Conservation (phyloP, 2,797 vertebrate species). For the Antrozous pallidus region DNA sequence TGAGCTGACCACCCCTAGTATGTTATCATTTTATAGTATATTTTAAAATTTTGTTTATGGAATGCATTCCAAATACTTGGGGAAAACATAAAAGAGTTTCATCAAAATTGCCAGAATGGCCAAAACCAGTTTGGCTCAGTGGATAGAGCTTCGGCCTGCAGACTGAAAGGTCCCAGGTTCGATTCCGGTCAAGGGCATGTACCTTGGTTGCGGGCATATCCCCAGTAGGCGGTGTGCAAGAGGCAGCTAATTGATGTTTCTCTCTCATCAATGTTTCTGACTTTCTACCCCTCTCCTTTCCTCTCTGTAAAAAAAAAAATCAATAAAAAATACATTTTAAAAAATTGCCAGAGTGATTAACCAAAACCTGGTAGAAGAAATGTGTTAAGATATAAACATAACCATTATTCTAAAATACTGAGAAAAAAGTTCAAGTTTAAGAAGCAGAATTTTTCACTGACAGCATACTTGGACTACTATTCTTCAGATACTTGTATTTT, state of each 20-base stretch:
- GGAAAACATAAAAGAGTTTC: not conserved
- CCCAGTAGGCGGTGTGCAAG: no score
- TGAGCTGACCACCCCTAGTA: not conserved
- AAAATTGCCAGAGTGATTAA: not conserved
- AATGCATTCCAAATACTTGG: not conserved
- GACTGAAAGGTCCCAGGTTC: no score
- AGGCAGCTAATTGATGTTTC: no score
- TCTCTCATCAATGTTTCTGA: no score
- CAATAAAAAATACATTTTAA: no score
- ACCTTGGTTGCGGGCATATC: no score
- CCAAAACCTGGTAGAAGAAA: slow-evolving; percentile 14
- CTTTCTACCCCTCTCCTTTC: no score
- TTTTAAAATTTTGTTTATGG: not conserved
- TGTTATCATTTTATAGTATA: not conserved
- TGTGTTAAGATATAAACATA: not conserved
- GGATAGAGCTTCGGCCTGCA: no score
- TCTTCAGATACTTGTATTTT: not conserved
- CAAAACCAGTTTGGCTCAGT: no score
- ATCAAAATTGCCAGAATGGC: no score
- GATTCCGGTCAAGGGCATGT: no score
- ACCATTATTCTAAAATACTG: not conserved
- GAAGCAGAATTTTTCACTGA: slow-evolving; percentile 2
- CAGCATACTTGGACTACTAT: not conserved
- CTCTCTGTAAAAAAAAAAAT: no score
- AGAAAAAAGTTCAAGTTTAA: not conserved